A percentile compares a stretch with the other conserved stretches of the same genome.
Evolutionary conservation across 2,888 invertebrate genomes (phyloP).

Genomic region (Pogonocherus hispidulus): DNA sequence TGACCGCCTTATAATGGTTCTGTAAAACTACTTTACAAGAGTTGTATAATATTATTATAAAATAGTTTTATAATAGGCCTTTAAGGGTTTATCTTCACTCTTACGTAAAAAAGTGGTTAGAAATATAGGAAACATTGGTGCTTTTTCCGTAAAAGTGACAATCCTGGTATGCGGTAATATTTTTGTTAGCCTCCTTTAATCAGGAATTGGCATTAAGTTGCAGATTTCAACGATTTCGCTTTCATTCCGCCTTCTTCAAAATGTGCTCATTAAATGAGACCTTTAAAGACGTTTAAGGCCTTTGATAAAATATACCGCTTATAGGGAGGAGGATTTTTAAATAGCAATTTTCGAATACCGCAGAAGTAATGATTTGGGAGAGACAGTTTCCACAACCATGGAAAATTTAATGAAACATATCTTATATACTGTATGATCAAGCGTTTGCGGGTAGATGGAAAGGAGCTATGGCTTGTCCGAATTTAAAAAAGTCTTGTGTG

Average conservation of each 20-base stretch:
- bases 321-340: neutral
- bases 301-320: slow-evolving; percentile 3
- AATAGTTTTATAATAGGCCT: too few relatives aligned
- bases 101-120: too few relatives aligned
- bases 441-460: too few relatives aligned
- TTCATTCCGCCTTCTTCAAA: neutral
- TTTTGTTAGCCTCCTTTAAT: neutral
- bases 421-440: too few relatives aligned
- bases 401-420: neutral
- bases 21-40: too few relatives aligned
- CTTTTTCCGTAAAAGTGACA: too few relatives aligned
- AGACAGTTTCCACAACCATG: neutral
- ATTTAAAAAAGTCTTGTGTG: too few relatives aligned
- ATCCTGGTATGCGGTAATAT: neutral
- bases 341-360: neutral
- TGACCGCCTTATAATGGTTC: too few relatives aligned
- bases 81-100: too few relatives aligned
- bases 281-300: neutral
- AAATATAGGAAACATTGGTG: too few relatives aligned
- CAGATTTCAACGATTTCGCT: neutral
- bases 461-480: too few relatives aligned
- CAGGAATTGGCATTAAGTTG: neutral
- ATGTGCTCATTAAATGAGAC: neutral
- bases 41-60: too few relatives aligned
- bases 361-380: neutral